Base-by-base conservation (phyloP, 2,113 vertebrate species). In the Sporophila hypoxantha region DNA sequence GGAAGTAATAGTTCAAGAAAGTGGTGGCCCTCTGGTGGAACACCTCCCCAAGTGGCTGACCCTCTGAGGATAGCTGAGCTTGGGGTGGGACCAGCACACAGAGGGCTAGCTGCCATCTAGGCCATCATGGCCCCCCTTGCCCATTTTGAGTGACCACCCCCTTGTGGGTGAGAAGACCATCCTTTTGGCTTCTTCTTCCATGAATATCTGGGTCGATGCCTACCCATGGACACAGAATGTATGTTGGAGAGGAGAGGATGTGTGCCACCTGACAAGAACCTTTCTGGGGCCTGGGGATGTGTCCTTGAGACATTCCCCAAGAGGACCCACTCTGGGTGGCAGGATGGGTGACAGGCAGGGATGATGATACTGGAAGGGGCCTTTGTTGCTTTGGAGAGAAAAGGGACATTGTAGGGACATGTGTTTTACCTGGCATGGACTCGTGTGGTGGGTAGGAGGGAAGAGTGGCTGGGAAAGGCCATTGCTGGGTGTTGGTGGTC, bases 161-260 rank as follows among this genome's bases (percentile, higher is more conserved):
- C 18, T 78, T 25, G 19, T 26, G 44, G 4, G 16, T 56, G 21
- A 39, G 9, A 46, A 44, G 5, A 46, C 0, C 4, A 62, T 26
- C 18, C 15, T 50, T 56, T 65, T n/a, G 44, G 13, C 16, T 64
- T 68, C 29, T 62, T 59, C 55, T 17, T 41, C 37, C 50, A 42
- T 9, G n/a, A 53, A 19, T 30, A 41, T 14, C 12, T 41, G 8
- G 5, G 36, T 44, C 0, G 1, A 14, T 52, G 26, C 44, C n/a
- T 36, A 41, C 22, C 8, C n/a, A 52, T 2, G 29, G 73, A 23
- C 19, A 55, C 16, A 50, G 21, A 25, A 68, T 4, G 0, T 6
- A 9, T 53, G 30, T 16, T 68, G 44, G 37, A 41, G 44, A 26
- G 18, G 9, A 11, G 30, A 64, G 29, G 17, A 22, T 3, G 5